A percentile compares a stretch with the other conserved stretches of the same genome.
These are phyloP conservation scores for Pollimyrus isidori DNA, from an alignment of 2,113 vertebrate species.

Conservation along the genomic window DNA sequence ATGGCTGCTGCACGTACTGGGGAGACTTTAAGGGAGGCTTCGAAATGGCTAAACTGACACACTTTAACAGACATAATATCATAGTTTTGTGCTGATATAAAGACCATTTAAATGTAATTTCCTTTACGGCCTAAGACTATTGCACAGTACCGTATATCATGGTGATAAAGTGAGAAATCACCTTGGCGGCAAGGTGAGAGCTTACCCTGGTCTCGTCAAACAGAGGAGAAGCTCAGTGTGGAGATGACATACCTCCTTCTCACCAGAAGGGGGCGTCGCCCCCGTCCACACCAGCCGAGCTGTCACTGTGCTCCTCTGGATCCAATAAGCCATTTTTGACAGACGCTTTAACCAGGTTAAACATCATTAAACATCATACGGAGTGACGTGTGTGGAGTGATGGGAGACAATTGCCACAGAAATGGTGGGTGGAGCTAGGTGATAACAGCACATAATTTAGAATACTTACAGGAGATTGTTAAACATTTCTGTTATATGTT, in stretches of 20 bases:
- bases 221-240: background rate
- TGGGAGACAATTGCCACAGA: background rate
- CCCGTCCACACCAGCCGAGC: background rate
- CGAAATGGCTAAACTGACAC: background rate
- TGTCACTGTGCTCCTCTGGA: background rate
- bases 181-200: background rate
- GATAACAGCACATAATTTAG: background rate
- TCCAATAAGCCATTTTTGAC: background rate
- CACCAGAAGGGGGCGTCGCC: background rate
- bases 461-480: background rate
- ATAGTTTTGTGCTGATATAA: background rate
- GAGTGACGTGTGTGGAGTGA: background rate
- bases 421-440: background rate
- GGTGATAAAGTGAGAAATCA: background rate
- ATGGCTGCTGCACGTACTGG: background rate
- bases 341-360: background rate
- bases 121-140: background rate
- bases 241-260: background rate
- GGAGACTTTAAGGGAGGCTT: background rate
- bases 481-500: background rate
- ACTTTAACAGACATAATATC: background rate
- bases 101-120: background rate
- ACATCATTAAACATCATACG: background rate
- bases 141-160: background rate
- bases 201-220: background rate